Conservation (phyloP, 2,888 invertebrate genomes). For the Platycnemis pennipes region DNA sequence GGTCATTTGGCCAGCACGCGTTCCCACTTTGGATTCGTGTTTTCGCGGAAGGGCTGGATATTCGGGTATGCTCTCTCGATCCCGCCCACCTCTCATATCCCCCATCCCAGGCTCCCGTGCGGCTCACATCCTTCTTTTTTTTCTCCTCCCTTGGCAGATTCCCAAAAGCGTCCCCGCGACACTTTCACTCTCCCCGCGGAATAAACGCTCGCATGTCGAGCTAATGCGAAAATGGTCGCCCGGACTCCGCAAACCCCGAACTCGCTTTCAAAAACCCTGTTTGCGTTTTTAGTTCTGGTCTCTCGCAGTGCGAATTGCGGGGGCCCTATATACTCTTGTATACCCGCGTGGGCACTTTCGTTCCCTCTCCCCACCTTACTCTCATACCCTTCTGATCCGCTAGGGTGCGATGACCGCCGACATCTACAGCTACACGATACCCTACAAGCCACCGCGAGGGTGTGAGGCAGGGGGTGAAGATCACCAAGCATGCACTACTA, state of each 20-base stretch:
- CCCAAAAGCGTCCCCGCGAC: background rate
- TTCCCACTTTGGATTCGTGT: conserved; percentile 15
- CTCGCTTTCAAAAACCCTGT: too few species aligned
- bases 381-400: too few species aligned
- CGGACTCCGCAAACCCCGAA: background rate
- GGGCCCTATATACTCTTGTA: background rate
- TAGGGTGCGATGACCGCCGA: too few species aligned
- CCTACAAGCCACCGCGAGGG: too few species aligned
- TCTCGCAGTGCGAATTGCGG: background rate
- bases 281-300: background rate
- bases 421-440: too few species aligned
- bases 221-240: conserved; percentile 13
- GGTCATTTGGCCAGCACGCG: background rate
- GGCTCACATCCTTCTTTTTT: background rate
- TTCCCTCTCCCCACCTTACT: background rate
- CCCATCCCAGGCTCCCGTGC: background rate
- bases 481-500: too few species aligned
- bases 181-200: conserved; percentile 24
- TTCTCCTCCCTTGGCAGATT: background rate
- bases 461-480: too few species aligned
- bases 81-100: background rate
- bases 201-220: background rate
- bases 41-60: background rate
- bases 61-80: background rate
- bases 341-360: background rate